Evolutionary conservation across 2,113 vertebrate genomes (phyloP).

Genomic region (Leptobrachium leishanense): DNA sequence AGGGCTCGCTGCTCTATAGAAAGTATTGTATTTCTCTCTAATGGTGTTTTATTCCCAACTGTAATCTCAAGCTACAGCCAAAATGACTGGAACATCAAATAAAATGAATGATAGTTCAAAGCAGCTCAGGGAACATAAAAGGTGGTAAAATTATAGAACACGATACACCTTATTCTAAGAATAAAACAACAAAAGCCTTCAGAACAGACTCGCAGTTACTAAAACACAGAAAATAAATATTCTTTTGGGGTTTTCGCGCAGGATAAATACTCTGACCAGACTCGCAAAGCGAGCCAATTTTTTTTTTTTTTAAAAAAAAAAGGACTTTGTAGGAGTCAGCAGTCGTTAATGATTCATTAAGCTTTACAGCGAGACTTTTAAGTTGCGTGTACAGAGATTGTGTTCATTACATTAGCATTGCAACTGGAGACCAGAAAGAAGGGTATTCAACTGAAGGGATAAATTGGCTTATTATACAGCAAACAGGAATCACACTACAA

Average conservation of each 20-base stretch:
- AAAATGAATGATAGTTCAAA: conserved; percentile 54
- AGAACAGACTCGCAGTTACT: conserved; percentile 5
- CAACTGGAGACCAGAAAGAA: too few species aligned
- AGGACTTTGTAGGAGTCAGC: conserved; percentile 20
- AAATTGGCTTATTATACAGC: too few species aligned
- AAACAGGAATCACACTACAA: too few species aligned
- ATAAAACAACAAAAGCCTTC: conserved; percentile 30
- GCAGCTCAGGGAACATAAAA: conserved; percentile 45
- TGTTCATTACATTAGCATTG: too few species aligned
- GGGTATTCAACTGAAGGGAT: too few species aligned
- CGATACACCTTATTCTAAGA: conserved; percentile 47
- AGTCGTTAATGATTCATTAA: conserved; percentile 31
- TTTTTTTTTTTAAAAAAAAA: not conserved
- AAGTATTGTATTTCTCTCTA: conserved; percentile 60
- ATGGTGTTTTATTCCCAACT: conserved; percentile 59
- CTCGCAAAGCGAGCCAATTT: not conserved
- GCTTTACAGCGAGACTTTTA: not conserved
- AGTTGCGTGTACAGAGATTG: too few species aligned
- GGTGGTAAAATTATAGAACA: conserved; percentile 46
- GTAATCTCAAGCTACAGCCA: conserved; percentile 55
- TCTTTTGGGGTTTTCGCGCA: conserved; percentile 16
- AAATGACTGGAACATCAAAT: conserved; percentile 61
- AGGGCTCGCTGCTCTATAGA: conserved; percentile 54
- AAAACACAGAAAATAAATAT: conserved; percentile 26
- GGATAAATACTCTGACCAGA: conserved; percentile 29